Conservation (phyloP, 2,797 vertebrate genomes). For the Enteromius viviparus region DNA sequence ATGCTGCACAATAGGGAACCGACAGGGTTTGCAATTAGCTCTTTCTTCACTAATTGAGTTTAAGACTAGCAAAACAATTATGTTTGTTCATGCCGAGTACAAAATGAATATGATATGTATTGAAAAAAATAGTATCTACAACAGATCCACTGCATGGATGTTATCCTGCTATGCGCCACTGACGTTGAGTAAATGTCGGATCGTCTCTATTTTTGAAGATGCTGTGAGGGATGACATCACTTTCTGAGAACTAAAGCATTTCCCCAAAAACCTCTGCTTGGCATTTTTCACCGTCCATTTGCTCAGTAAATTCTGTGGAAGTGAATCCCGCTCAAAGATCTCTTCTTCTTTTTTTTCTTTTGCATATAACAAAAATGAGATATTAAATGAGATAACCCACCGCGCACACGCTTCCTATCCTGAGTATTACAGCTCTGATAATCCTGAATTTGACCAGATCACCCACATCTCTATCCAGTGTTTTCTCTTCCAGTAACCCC, state of each 20-base stretch:
- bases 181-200: neutral
- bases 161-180: neutral
- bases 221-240: neutral
- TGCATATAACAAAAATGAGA: neutral
- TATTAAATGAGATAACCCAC: neutral
- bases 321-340: neutral
- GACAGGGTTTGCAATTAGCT: neutral
- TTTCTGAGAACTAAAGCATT: neutral
- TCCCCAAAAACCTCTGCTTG: neutral
- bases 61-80: neutral
- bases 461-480: neutral
- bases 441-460: slow-evolving; percentile 9
- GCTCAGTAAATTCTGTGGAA: neutral
- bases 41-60: neutral
- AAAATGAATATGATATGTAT: neutral
- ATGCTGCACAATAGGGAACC: neutral
- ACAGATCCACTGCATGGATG: neutral
- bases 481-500: slow-evolving; percentile 56
- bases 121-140: neutral
- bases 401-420: neutral
- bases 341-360: neutral
- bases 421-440: neutral
- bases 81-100: neutral
- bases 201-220: neutral
- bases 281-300: neutral